Evolutionary conservation across 2,113 vertebrate genomes (phyloP).

Genomic region (Lipotes vexillifer): DNA sequence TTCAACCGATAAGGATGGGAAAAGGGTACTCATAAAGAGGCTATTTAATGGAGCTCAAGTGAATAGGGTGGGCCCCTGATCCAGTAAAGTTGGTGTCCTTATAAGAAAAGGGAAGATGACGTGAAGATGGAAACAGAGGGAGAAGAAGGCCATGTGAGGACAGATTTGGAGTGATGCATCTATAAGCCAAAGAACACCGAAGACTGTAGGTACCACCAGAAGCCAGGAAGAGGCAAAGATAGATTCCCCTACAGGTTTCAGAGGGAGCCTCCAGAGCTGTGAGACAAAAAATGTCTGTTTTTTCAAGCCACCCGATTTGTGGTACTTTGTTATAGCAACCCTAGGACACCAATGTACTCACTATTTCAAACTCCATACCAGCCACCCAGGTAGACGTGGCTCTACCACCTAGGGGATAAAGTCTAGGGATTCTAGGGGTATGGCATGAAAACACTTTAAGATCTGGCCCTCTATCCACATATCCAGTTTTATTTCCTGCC

Average conservation of each 20-base stretch:
- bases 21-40: no score
- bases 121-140: background rate
- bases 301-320: background rate
- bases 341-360: background rate
- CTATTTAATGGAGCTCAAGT: no score
- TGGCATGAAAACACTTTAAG: background rate
- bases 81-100: background rate
- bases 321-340: background rate
- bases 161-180: background rate
- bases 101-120: background rate
- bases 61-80: background rate
- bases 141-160: background rate
- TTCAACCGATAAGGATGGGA: no score
- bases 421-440: background rate
- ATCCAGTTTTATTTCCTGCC: background rate
- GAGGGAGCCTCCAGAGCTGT: background rate
- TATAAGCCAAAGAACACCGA: background rate
- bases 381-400: background rate
- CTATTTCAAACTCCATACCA: background rate
- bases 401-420: background rate
- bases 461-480: background rate
- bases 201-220: no score
- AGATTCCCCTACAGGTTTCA: background rate
- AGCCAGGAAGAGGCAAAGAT: background rate
- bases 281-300: background rate